A percentile compares a stretch with the other conserved stretches of the same genome.
phyloP scores from a whole-genome alignment of 2,797 vertebrate genomes.

The Lacerta agilis region DNA sequence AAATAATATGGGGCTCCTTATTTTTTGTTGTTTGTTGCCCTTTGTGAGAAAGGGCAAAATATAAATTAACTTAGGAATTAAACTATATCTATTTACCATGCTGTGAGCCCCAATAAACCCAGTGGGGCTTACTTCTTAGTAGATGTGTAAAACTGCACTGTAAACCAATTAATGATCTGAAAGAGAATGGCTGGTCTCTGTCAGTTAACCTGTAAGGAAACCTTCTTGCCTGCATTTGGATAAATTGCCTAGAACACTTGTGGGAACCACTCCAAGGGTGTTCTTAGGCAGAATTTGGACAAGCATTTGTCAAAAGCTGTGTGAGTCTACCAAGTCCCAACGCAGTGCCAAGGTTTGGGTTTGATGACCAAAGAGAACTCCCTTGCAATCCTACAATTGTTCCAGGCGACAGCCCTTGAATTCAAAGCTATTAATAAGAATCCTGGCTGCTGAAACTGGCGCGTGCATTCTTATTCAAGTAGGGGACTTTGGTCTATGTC shows the following conservation, averaged over 20 bases:
- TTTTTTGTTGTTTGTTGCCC: background rate
- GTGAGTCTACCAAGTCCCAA: background rate
- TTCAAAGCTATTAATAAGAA: background rate
- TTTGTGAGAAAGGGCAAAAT: background rate
- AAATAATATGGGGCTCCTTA: too few relatives aligned
- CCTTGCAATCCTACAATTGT: background rate
- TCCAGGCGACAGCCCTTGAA: background rate
- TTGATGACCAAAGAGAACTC: background rate
- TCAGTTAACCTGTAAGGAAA: background rate
- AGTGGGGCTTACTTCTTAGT: background rate
- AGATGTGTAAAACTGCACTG: background rate
- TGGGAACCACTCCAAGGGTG: background rate
- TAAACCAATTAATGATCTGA: background rate
- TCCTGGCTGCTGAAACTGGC: background rate
- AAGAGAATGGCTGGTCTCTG: background rate
- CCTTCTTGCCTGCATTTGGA: background rate
- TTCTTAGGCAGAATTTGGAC: background rate
- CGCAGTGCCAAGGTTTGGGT: background rate
- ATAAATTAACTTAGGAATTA: background rate
- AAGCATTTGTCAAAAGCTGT: constrained; percentile 12
- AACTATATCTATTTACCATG: background rate
- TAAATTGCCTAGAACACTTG: background rate
- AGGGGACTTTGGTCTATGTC: background rate
- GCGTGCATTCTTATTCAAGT: background rate
- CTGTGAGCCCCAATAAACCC: background rate